These are phyloP conservation scores for Byasa hedistus DNA, from an alignment of 2,888 invertebrate species.

Conservation along the genomic window DNA sequence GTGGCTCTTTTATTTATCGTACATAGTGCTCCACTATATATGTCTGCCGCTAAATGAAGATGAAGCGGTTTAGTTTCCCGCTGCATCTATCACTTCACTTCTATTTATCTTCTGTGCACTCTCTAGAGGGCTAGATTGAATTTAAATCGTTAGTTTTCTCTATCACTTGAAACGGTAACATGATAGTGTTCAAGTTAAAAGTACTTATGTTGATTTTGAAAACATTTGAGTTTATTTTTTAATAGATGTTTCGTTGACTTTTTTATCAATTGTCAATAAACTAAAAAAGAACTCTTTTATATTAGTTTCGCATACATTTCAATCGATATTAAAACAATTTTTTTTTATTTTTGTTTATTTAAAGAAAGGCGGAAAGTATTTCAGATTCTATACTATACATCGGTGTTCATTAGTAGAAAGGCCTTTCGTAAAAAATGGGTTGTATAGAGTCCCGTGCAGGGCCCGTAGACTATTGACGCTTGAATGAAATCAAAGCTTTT, in stretches of 20 bases:
- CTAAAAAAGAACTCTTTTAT: not conserved
- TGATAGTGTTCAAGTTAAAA: not conserved
- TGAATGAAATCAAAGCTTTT: slow-evolving; percentile 56
- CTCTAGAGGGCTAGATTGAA: slow-evolving; percentile 5
- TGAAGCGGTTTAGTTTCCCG: slow-evolving; percentile 23
- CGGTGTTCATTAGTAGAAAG: slow-evolving; percentile 27
- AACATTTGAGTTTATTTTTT: not conserved
- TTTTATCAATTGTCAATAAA: not conserved
- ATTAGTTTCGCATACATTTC: not conserved
- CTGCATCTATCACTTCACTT: slow-evolving; percentile 21
- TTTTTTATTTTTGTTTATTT: not conserved
- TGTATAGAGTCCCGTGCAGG: slow-evolving; percentile 21
- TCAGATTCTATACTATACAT: slow-evolving; percentile 23
- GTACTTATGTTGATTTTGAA: not conserved
- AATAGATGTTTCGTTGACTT: not conserved
- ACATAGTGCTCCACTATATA: slow-evolving; percentile 14
- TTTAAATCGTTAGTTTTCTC: slow-evolving; percentile 2
- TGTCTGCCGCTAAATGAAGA: slow-evolving; percentile 28
- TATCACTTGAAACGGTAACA: not conserved
- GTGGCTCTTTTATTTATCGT: slow-evolving; percentile 28
- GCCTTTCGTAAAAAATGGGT: slow-evolving; percentile 22
- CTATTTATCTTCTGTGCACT: slow-evolving; percentile 16
- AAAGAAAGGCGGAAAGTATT: slow-evolving; percentile 11
- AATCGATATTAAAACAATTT: not conserved
- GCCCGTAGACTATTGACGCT: slow-evolving; percentile 28